Conservation (phyloP, 2,113 vertebrate species). For the Atractosteus spatula region DNA sequence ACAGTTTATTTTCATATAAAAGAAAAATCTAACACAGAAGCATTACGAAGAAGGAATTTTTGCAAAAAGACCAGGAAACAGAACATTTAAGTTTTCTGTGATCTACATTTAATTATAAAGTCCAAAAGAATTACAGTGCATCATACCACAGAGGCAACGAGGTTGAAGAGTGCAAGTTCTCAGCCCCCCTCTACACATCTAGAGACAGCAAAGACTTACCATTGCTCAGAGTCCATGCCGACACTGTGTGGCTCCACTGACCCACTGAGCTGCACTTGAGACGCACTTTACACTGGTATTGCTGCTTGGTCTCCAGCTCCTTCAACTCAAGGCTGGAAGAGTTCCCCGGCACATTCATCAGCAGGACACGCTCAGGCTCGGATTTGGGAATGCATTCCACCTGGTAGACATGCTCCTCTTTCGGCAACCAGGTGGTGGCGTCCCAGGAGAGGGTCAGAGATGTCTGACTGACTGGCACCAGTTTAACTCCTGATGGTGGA, state of each 20-base stretch:
- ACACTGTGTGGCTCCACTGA: slow-evolving; percentile 69
- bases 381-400: slow-evolving; percentile 62
- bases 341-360: slow-evolving; percentile 62
- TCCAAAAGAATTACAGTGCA: too few species aligned
- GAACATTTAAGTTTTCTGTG: neutral
- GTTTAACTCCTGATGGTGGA: slow-evolving; percentile 68
- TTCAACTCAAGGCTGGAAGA: slow-evolving; percentile 60
- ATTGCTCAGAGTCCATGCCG: slow-evolving; percentile 80
- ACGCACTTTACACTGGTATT: slow-evolving; percentile 72
- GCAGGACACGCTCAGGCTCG: slow-evolving; percentile 38
- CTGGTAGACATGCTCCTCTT: slow-evolving; percentile 70
- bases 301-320: slow-evolving; percentile 67
- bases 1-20: too few species aligned
- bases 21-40: too few species aligned
- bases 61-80: too few species aligned
- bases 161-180: neutral
- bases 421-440: slow-evolving; percentile 52
- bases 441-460: slow-evolving; percentile 77
- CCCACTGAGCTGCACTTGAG: slow-evolving; percentile 67
- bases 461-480: slow-evolving; percentile 70
- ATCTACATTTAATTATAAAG: too few species aligned
- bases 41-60: too few species aligned
- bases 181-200: neutral
- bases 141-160: too few species aligned
- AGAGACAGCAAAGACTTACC: slow-evolving; percentile 56